Base-by-base conservation (phyloP, 2,888 invertebrate species). In the Palloptera scutellata region DNA sequence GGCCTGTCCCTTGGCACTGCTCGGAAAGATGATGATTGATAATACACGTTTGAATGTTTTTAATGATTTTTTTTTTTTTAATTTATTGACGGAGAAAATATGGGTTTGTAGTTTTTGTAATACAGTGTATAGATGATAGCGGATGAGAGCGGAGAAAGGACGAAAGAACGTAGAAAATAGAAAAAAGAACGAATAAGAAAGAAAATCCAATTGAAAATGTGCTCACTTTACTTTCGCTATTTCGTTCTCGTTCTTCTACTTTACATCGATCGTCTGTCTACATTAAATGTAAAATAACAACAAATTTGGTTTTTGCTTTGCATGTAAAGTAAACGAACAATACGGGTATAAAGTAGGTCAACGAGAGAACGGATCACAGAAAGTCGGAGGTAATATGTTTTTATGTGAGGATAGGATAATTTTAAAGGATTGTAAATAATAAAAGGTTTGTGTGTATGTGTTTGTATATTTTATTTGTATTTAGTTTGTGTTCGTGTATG, bases 1-100 rank as follows among this genome's bases (percentile, higher is more conserved):
- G 83, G 79, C 72, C 79, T 82, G n/a, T n/a, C n/a, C 41, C 79
- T 72, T 51, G 81, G 81, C 73, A 84, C 83, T 85, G 74, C 58
- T 54, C 62, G 20, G 20, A 20, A 53, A 55, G 48, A 17, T 17
- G 30, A 48, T 45, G 40, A 12, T 42, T 57, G 55, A 54, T 10
- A 30, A 30, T 30, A 30, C 30, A 30, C 30, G 30, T 4, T 30
- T 30, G 3, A 2, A 30, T 30, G 30, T 30, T 30, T 30, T 68
- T 69, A 58, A 61, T 20, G 61, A 54, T 68, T 59, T 63, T 66
- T 54, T 68, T 65, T 63, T 17, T 68, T 30, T 30, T 48, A 48
- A 48, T 1, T 48, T 48, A 48, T 4, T 48, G 13, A n/a, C 13
- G 15, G 15, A 48, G 51, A 48, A n/a, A 4, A 48, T 48, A 15